Base-by-base conservation (phyloP, 35 echinoderm and acorn worm genomes). In the Ophioderma brevispina region DNA sequence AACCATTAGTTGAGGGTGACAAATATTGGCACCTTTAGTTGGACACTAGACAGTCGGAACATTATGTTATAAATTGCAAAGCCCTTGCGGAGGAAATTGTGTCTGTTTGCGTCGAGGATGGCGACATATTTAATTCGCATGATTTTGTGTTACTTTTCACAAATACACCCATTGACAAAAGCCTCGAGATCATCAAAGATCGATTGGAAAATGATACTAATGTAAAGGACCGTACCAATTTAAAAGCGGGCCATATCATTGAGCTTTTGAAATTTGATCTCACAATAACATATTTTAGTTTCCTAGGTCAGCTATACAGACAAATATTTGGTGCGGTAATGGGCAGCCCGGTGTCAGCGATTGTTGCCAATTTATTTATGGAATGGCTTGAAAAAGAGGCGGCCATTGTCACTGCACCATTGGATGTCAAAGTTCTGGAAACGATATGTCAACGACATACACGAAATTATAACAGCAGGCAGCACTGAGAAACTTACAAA, bases 401-500 rank as follows among this genome's bases (percentile, higher is more conserved):
- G 55, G 84, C 84, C 1, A 75, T 87, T 17, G 55, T 59, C 4
- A 21, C 55, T 1, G 34, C 52, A 33, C 84, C 84, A 59, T 36
- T 76, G 17, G 33, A 31, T 1, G 28, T 34, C 86, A 35, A 39
- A 36, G 1, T 42, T 89, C 31, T 89, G 87, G 76, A 89, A 46
- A 63, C 76, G 87, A 80, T 89, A 89, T 23, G 76, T 80, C 8
- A 77, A 89, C 49, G 87, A 81, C 87, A 55, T 89, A 38, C 32
- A 80, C 10, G 87, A 79, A 21, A 89, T 78, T 13, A 77, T 88
- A 70, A 87, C 28, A 17, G 38, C 32, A 50, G 77, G 64, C 37
- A 76, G 32, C 15, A 78, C 76, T 25, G 87, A 36, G 0, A 34
- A 80, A 52, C 76, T 79, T 34, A 80, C 77, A n/a, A 42, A 89